Evolutionary conservation across 2,113 vertebrate species (phyloP).

Genomic region (Prolemur simus): DNA sequence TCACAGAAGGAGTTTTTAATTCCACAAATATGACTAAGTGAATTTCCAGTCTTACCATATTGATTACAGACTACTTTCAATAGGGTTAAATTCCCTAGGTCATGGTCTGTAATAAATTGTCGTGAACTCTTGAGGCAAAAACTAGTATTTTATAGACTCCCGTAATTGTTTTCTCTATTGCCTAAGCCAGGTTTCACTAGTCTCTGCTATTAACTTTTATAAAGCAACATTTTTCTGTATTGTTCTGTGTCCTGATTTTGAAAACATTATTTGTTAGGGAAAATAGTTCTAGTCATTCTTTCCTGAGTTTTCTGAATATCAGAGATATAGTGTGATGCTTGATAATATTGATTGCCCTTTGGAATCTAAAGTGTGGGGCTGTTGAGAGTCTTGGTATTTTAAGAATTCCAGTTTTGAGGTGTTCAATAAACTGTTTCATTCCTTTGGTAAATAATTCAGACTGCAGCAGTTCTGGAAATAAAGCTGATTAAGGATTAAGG

Average conservation of each 20-base stretch:
- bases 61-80: background rate
- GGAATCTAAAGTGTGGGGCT: background rate
- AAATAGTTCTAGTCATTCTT: background rate
- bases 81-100: background rate
- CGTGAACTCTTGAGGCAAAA: background rate
- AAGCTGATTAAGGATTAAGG: background rate
- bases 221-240: background rate
- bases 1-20: background rate
- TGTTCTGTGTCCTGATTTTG: background rate
- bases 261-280: background rate
- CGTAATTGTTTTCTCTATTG: background rate
- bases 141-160: background rate
- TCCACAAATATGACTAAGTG: background rate
- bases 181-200: background rate
- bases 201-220: background rate
- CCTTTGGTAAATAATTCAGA: background rate
- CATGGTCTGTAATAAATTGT: background rate
- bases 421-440: background rate
- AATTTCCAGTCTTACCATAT: background rate
- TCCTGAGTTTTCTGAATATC: background rate
- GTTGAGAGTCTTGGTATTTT: background rate
- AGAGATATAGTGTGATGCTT: fast-evolving
- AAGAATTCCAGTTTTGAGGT: background rate
- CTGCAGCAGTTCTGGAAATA: background rate
- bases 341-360: background rate